These are phyloP conservation scores for Aptenodytes forsteri DNA, from an alignment of 2,113 vertebrate genomes.

Conservation along the genomic window DNA sequence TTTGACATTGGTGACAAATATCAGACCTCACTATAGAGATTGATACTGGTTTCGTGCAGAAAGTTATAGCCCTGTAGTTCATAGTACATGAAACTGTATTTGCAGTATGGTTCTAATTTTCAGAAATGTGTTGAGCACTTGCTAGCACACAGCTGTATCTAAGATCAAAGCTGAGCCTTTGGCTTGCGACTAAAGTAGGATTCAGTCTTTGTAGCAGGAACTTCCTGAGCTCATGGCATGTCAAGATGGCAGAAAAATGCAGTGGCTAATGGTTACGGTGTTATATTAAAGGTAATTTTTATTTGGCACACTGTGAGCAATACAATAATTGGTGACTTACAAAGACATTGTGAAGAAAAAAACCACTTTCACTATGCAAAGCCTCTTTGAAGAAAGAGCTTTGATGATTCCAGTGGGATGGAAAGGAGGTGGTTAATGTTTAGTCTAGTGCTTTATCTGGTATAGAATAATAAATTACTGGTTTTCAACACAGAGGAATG, in stretches of 20 bases:
- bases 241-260: not conserved
- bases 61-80: not conserved
- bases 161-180: slow-evolving; percentile 24
- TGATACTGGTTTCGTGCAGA: not conserved
- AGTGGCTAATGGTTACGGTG: not conserved
- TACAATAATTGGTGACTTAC: not conserved
- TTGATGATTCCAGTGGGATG: not conserved
- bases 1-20: not conserved
- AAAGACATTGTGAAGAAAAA: not conserved
- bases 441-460: not conserved
- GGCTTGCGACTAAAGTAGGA: not conserved
- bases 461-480: not conserved
- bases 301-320: not conserved
- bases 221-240: not conserved
- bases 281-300: slow-evolving; percentile 5
- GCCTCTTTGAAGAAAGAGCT: not conserved
- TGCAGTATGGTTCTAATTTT: not conserved
- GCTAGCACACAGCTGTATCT: not conserved
- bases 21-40: not conserved
- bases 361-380: not conserved
- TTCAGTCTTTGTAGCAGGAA: not conserved
- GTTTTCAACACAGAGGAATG: not conserved
- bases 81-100: not conserved
- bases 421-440: not conserved
- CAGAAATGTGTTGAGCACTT: not conserved